These are phyloP conservation scores for Ictalurus furcatus DNA, from an alignment of 2,113 vertebrate species.

Conservation along the genomic window DNA sequence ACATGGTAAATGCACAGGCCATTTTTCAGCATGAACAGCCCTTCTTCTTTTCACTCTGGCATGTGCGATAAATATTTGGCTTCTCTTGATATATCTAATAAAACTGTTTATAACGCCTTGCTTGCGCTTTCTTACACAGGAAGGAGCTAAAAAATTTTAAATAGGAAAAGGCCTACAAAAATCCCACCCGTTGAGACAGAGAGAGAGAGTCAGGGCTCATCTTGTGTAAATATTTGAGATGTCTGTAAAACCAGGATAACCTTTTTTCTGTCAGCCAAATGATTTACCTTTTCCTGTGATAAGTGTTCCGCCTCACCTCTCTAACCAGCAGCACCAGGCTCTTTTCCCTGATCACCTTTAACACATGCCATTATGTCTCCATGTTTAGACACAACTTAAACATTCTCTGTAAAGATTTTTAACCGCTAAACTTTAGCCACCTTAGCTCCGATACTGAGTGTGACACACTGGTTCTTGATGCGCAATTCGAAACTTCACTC, in stretches of 20 bases:
- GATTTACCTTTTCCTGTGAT: conserved; percentile 81
- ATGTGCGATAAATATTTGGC: conserved; percentile 87
- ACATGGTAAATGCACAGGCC: conserved; percentile 45
- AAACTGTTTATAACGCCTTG: conserved; percentile 86
- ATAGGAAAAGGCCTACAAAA: conserved; percentile 57
- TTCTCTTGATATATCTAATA: conserved; percentile 84
- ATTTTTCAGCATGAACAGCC: conserved; percentile 65
- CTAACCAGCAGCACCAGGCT: conserved; percentile 42
- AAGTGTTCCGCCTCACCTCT: conserved; percentile 56
- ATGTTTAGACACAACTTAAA: conserved; percentile 36
- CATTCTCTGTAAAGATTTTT: neutral
- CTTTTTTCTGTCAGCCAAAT: conserved; percentile 68
- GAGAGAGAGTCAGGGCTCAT: conserved; percentile 82
- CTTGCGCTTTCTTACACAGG: conserved; percentile 75
- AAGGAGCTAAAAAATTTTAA: conserved; percentile 79
- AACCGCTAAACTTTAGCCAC: conserved; percentile 13
- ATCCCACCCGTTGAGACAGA: conserved; percentile 66
- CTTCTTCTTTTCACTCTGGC: conserved; percentile 67
- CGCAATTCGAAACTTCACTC: conserved; percentile 29
- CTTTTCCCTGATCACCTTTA: conserved; percentile 27
- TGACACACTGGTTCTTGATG: neutral
- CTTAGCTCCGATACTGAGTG: neutral
- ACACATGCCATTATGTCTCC: conserved; percentile 1
- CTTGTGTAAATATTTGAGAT: conserved; percentile 95
- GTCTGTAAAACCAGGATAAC: conserved; percentile 82